Evolutionary conservation across 1,140 invertebrate genomes (phyloP), one percentile per base, ranked within the genome.

Genomic region (Sipha flava): DNA sequence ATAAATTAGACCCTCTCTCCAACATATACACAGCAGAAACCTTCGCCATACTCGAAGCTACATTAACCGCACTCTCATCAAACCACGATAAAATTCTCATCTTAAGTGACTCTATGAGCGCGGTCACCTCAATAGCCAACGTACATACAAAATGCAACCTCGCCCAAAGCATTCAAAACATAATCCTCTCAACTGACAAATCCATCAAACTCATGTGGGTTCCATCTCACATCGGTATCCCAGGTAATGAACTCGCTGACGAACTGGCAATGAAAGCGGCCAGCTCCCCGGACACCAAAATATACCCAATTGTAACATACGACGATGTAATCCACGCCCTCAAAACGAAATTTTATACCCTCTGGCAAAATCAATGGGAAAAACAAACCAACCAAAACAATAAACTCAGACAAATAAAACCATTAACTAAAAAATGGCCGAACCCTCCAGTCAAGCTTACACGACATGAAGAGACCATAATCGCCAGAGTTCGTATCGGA

Each of bases 191-290:
- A 57, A 26, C 9, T 21, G 1, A 57, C 14, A 57, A 57, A 57
- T n/a, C n/a, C 9, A 23, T 52, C 6, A 57, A 26, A 23, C 16
- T 26, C 14, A 59, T 16, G 54, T 59, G 12, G 12, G 14, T 29
- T 4, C 23, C 54, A 59, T 59, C 54, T 7, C 54, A 23, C 10
- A 29, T 59, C 10, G 54, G 12, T 10, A 59, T 29, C 10, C 4
- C 26, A 14, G 26, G 0, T 2, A 59, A 26, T 14, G 1, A 21
- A 54, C 52, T 21, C 7, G 4, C 52, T n/a, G 52, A 18, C 84
- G 84, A 81, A 83, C 23, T 29, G 4, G 1, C 26, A 16, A 26
- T 16, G 4, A 14, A 23, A 59, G 14, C 12, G 0, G 26, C 5
- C 10, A 29, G 5, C 21, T 59, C 2, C 23, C 26, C 26, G 21